phyloP scores from a whole-genome alignment of 2,888 invertebrate species.

The Dinocampus coccinellae region DNA sequence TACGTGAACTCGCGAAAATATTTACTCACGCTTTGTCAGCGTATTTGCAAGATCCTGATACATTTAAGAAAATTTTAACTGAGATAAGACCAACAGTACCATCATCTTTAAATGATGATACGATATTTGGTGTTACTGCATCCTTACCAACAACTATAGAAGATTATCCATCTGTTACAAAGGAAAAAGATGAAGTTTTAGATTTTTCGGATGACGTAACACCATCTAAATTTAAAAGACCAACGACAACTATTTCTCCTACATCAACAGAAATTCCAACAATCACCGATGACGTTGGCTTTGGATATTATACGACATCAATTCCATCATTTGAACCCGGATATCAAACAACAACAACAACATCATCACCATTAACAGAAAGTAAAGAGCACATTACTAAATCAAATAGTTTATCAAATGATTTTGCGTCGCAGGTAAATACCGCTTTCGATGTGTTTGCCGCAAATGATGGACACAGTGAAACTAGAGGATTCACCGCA shows the following conservation, averaged over 20 bases:
- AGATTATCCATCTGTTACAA: constrained; percentile 74
- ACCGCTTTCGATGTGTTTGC: constrained; percentile 63
- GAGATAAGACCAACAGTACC: constrained; percentile 86
- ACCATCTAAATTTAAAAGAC: constrained; percentile 55
- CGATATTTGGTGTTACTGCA: constrained; percentile 32
- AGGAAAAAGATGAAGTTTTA: constrained; percentile 81
- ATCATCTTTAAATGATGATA: constrained; percentile 69
- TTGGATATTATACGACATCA: constrained; percentile 51
- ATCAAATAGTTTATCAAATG: constrained; percentile 38
- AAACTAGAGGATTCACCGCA: constrained; percentile 41
- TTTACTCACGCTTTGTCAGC: constrained; percentile 87
- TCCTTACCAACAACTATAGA: constrained; percentile 63
- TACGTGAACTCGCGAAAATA: constrained; percentile 85
- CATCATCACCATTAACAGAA: constrained; percentile 40
- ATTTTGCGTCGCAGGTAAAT: constrained; percentile 71
- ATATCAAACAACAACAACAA: constrained; percentile 43
- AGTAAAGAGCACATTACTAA: constrained; percentile 28
- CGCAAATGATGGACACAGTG: constrained; percentile 40
- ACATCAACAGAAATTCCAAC: constrained; percentile 47
- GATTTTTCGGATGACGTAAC: constrained; percentile 81
- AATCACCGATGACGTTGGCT: constrained; percentile 33
- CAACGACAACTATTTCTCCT: constrained; percentile 55
- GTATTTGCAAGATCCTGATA: constrained; percentile 86
- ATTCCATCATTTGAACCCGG: constrained; percentile 31
- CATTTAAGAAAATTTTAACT: constrained; percentile 81